Conservation (phyloP, 2,888 invertebrate species). For the Eupeodes latifasciatus region DNA sequence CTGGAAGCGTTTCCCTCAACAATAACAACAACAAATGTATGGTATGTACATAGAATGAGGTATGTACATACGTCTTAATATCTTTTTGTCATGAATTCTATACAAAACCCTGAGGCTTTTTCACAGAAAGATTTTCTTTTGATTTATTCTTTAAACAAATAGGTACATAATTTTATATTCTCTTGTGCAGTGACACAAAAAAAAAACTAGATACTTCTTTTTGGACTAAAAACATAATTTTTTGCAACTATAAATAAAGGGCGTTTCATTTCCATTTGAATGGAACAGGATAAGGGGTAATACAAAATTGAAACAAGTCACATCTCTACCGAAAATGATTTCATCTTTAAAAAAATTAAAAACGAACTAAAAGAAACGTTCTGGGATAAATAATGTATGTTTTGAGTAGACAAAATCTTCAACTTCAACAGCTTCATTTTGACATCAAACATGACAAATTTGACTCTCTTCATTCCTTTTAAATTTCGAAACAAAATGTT, state of each 20-base stretch:
- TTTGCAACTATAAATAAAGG: background rate
- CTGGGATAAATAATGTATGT: too few species aligned
- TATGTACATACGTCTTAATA: background rate
- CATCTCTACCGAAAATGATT: too few species aligned
- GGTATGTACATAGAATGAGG: too few species aligned
- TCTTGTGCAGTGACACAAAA: background rate
- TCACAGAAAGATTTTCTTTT: background rate
- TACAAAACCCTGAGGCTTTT: background rate
- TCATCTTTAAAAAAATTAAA: too few species aligned
- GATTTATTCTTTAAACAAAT: background rate
- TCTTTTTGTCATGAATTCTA: background rate
- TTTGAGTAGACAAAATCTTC: too few species aligned
- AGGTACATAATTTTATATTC: background rate
- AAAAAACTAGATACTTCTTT: slow-evolving; percentile 5
- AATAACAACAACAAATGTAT: background rate
- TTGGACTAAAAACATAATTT: background rate
- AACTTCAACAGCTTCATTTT: too few species aligned
- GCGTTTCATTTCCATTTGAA: background rate
- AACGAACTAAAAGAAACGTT: too few species aligned
- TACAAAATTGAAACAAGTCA: too few species aligned
- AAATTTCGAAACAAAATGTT: too few species aligned
- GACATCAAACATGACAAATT: too few species aligned
- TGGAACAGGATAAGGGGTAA: background rate
- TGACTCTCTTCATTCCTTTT: too few species aligned
- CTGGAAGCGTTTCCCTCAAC: background rate